Base-by-base conservation (phyloP, 2,888 invertebrate genomes). In the Papilio demoleus region DNA sequence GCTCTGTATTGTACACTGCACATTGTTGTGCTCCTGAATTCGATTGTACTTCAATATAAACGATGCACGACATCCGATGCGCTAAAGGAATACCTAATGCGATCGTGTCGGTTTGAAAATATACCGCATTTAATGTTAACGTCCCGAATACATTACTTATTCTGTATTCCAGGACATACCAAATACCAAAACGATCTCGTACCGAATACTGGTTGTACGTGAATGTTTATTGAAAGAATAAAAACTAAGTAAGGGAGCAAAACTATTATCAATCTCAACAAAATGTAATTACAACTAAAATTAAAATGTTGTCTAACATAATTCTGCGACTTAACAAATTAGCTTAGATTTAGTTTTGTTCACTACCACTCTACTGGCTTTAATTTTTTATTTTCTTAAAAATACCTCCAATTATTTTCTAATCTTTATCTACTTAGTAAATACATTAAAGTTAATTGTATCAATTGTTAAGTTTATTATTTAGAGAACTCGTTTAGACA, bases 21-120 rank as follows among this genome's bases (percentile, higher is more conserved):
- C 50, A 50, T 50, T 50, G 53, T 27, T 53, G 53, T 53, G 53
- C 27, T 27, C 53, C 14, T 45, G 61, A 42, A 42, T 45, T 45
- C 42, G 31, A 53, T 27, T 53, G 36, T 22, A 38, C 64, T 40
- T 27, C 42, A 56, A 65, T 56, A 8, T 40, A 38, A 56, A 17
- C 8, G 53, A 42, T 68, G 65, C 65, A 68, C 59, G 65, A 34
- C 53, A n/a, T n/a, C n/a, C n/a, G n/a, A n/a, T n/a, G n/a, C 27
- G 53, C 50, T n/a, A 66, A 72, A 70, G 68, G 71, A 72, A 72
- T 72, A 62, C 59, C 47, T 72, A 68, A 72, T 68, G 68, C n/a
- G n/a, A n/a, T 62, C 12, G 19, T 27, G 17, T 40, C 31, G 56
- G 40, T 65, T 56, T 31, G 56, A 19, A 64, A 56, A 56, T 64